phyloP scores from a whole-genome alignment of 2,888 invertebrate genomes.

The Salticus scenicus region DNA sequence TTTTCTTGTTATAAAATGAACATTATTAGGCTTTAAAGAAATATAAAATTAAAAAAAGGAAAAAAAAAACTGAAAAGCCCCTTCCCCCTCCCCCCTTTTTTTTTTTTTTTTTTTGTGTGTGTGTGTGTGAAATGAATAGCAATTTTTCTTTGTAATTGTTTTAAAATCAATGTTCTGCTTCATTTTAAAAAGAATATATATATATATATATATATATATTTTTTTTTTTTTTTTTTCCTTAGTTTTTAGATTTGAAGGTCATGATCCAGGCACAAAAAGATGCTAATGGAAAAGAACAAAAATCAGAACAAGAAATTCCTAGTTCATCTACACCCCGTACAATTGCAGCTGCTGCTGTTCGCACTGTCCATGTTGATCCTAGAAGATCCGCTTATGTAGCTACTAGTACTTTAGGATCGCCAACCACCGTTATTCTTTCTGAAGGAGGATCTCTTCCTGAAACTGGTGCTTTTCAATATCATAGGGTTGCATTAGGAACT shows the following conservation, averaged over 20 bases:
- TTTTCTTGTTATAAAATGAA: too few relatives aligned
- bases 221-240: too few relatives aligned
- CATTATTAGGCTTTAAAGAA: too few relatives aligned
- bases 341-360: slow-evolving; percentile 16
- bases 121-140: too few relatives aligned
- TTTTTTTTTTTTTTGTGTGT: too few relatives aligned
- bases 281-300: slow-evolving; percentile 47
- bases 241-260: slow-evolving; percentile 74
- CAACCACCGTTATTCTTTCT: slow-evolving; percentile 43
- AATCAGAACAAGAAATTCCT: slow-evolving; percentile 28
- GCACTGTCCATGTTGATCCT: slow-evolving; percentile 29
- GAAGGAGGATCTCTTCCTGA: slow-evolving; percentile 33
- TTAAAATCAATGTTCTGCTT: too few relatives aligned
- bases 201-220: too few relatives aligned
- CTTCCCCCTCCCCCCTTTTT: too few relatives aligned
- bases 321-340: slow-evolving; percentile 19
- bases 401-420: slow-evolving; percentile 28
- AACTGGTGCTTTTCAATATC: slow-evolving; percentile 41
- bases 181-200: too few relatives aligned
- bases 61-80: too few relatives aligned
- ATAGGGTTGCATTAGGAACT: slow-evolving; percentile 55
- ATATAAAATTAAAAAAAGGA: too few relatives aligned
- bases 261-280: slow-evolving; percentile 70
- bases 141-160: too few relatives aligned
- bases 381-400: slow-evolving; percentile 35